phyloP scores from a whole-genome alignment of 2,797 vertebrate species.

The Xenops minutus region DNA sequence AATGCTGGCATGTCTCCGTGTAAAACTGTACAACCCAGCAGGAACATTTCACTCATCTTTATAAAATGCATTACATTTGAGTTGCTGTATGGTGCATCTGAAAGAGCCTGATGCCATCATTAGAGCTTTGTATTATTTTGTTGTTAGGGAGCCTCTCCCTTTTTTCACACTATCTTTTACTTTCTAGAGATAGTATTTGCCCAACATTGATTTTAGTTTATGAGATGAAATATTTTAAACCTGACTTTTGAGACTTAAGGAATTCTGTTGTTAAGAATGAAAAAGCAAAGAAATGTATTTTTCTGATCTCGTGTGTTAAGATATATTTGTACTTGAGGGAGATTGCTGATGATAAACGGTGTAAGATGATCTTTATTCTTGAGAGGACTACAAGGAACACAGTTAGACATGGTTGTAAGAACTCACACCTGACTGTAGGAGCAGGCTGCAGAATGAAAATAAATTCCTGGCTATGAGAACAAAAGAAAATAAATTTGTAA shows the following conservation, averaged over 20 bases:
- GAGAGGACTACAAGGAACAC: neutral
- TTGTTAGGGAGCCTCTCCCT: neutral
- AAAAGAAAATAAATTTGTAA: neutral
- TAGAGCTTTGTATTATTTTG: neutral
- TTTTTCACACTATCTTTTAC: neutral
- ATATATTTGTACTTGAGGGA: neutral
- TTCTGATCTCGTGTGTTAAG: neutral
- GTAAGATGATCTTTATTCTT: neutral
- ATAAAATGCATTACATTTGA: neutral
- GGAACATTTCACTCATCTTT: slow-evolving; percentile 19
- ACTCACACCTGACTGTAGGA: accelerated
- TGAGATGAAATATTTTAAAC: neutral
- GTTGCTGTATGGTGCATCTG: neutral
- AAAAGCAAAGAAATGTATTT: neutral
- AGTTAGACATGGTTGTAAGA: neutral
- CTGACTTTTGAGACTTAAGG: neutral
- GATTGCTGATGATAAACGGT: neutral
- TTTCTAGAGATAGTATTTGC: neutral
- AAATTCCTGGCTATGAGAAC: neutral
- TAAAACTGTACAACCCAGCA: slow-evolving; percentile 37
- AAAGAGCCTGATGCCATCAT: neutral
- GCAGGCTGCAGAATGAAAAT: neutral
- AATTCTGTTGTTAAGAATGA: neutral
- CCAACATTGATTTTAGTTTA: neutral
- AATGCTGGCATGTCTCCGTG: neutral